phyloP scores from a whole-genome alignment of 2,113 vertebrate species.

The Steatornis caripensis region DNA sequence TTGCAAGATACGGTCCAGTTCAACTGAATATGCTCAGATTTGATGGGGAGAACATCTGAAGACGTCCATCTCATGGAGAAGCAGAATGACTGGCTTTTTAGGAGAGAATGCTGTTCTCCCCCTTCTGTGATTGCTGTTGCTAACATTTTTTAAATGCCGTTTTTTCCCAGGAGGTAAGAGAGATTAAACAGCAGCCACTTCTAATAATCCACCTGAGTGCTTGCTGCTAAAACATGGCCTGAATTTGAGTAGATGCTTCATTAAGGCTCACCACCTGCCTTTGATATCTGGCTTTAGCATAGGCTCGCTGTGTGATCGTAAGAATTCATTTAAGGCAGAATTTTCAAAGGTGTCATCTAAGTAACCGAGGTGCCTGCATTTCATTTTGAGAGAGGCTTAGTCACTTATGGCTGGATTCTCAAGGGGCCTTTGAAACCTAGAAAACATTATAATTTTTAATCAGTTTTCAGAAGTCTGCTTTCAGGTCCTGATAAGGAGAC shows the following conservation, averaged over 20 bases:
- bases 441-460: background rate
- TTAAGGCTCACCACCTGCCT: background rate
- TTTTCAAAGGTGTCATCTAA: background rate
- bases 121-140: background rate
- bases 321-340: background rate
- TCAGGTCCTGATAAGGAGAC: background rate
- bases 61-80: background rate
- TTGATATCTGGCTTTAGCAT: background rate
- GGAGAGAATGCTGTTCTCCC: background rate
- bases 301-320: background rate
- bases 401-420: background rate
- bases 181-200: background rate
- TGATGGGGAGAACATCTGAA: background rate
- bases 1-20: background rate
- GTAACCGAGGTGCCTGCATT: background rate
- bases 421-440: background rate
- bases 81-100: background rate
- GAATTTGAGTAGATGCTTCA: conserved; percentile 31
- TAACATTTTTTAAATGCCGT: background rate
- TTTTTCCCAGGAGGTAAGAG: conserved; percentile 17
- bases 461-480: background rate
- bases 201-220: background rate
- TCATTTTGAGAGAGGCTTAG: background rate
- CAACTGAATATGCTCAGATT: background rate
- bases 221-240: conserved; percentile 1